Conservation (phyloP, 2,113 vertebrate species). For the Tachycineta bicolor region DNA sequence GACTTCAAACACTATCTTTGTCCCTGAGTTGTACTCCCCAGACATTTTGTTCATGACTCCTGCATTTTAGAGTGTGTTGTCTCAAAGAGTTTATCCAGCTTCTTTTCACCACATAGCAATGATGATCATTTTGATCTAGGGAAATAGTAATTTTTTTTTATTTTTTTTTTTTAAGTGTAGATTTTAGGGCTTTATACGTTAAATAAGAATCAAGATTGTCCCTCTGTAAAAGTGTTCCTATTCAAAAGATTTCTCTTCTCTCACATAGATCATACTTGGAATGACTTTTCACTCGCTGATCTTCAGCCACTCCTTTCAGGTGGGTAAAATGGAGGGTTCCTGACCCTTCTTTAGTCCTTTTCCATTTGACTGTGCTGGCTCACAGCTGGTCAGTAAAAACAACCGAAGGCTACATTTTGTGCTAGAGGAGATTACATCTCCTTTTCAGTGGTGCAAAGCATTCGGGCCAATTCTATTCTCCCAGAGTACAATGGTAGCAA, state of each 20-base stretch:
- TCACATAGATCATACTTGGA: not conserved
- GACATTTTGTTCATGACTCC: not conserved
- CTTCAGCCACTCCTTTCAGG: not conserved
- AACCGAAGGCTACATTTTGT: not conserved
- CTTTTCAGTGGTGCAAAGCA: not conserved
- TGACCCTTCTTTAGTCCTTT: not conserved
- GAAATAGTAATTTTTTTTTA: not conserved
- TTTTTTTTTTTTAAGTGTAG: too few species aligned
- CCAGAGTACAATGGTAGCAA: not conserved
- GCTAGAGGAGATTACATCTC: constrained; percentile 4
- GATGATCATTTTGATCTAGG: not conserved
- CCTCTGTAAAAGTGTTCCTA: not conserved
- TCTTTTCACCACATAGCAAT: not conserved
- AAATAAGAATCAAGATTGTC: not conserved
- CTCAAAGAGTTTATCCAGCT: not conserved
- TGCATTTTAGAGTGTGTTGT: not conserved
- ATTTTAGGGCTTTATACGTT: not conserved
- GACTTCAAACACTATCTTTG: constrained; percentile 15
- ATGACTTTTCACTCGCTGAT: not conserved
- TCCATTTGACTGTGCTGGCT: not conserved
- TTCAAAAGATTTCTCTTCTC: not conserved
- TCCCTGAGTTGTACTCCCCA: not conserved
- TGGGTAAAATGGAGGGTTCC: not conserved
- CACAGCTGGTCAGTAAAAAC: not conserved
- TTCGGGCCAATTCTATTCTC: not conserved